Evolutionary conservation across 2,888 invertebrate species (phyloP).

Genomic region (Macrosoma leucophasiata): DNA sequence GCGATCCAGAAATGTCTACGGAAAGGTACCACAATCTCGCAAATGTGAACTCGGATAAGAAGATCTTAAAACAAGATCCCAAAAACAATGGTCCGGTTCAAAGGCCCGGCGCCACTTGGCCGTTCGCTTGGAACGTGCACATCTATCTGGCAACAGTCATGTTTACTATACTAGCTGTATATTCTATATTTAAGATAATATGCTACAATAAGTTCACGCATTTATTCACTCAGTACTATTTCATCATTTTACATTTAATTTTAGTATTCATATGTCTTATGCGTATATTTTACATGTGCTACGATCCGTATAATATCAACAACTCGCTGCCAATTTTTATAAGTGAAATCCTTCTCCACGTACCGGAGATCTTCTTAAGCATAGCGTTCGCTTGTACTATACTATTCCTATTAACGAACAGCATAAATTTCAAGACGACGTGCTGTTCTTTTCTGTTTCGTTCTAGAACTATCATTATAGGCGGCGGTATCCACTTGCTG

Average conservation of each 20-base stretch:
- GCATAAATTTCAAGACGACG: constrained; percentile 83
- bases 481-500: constrained; percentile 85
- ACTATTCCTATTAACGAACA: constrained; percentile 87
- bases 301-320: constrained; percentile 94
- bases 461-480: constrained; percentile 85
- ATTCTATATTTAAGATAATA: constrained; percentile 90
- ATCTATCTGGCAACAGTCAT: constrained; percentile 90
- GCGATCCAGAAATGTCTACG: constrained; percentile 69
- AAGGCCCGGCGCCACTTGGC: constrained; percentile 80
- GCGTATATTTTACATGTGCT: constrained; percentile 90
- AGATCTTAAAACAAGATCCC: constrained; percentile 56
- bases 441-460: constrained; percentile 83
- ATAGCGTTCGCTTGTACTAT: constrained; percentile 93
- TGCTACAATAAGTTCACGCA: constrained; percentile 91
- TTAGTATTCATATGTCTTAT: constrained; percentile 88
- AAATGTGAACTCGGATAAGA: constrained; percentile 74
- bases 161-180: constrained; percentile 88
- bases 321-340: constrained; percentile 85
- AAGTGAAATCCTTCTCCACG: constrained; percentile 87
- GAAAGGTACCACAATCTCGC: constrained; percentile 76
- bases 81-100: constrained; percentile 58
- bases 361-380: constrained; percentile 90
- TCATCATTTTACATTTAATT: constrained; percentile 88
- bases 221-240: constrained; percentile 91
- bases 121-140: constrained; percentile 93